Evolutionary conservation across 1,140 invertebrate genomes (phyloP).

Genomic region (Acromyrmex charruanus): DNA sequence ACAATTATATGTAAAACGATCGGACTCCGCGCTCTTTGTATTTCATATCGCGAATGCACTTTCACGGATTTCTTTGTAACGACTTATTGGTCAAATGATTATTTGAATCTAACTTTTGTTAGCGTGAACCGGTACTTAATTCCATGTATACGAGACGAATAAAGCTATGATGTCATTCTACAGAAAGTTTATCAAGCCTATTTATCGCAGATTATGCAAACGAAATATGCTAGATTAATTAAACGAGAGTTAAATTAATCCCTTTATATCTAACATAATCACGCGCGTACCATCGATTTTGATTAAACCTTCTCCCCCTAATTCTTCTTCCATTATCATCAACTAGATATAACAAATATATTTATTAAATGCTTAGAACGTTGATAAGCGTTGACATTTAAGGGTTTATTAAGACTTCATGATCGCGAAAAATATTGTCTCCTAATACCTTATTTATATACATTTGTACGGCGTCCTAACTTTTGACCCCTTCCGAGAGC

Average conservation of each 20-base stretch:
- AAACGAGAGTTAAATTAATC: slow-evolving; percentile 27
- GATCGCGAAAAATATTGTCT: background rate
- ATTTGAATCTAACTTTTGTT: background rate
- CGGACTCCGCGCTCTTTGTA: background rate
- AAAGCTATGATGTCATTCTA: slow-evolving; percentile 36
- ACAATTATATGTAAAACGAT: slow-evolving; percentile 1
- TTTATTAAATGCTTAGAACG: slow-evolving; percentile 14
- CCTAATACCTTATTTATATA: background rate
- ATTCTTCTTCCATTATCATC: background rate
- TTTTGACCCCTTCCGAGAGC: background rate
- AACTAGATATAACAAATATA: background rate
- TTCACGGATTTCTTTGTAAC: background rate
- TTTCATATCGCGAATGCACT: background rate
- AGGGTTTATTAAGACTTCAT: background rate
- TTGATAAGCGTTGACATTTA: background rate
- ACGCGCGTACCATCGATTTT: background rate
- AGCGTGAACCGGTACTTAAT: background rate
- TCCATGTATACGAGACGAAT: slow-evolving; percentile 39
- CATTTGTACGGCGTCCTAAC: background rate
- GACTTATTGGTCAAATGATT: background rate
- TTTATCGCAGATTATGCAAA: slow-evolving; percentile 22
- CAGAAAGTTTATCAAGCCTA: slow-evolving; percentile 14
- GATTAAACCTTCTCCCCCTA: background rate
- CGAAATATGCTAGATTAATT: slow-evolving; percentile 18
- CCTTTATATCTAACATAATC: background rate